Base-by-base conservation (phyloP, 2,113 vertebrate genomes). In the Hippocampus zosterae region DNA sequence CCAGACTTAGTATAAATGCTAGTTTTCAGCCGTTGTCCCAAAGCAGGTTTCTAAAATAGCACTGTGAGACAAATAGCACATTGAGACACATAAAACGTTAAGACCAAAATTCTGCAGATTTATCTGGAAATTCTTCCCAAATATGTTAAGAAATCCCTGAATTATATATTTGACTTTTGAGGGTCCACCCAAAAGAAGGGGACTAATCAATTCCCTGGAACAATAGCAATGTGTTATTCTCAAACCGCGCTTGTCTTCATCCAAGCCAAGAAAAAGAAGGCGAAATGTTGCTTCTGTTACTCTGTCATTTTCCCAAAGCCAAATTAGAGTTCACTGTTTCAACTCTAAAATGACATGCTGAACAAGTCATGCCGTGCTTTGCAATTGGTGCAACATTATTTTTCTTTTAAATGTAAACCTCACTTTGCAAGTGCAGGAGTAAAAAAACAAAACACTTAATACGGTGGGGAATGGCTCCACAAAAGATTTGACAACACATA, bases 401-500 rank as follows among this genome's bases (percentile, higher is more conserved):
- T 23, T 23, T 23, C 27, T 57, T 57, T 27, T 66, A 53, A 64
- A 55, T 73, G 64, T 60, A 65, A 69, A 75, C 66, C 57, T 62
- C 71, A 69, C 73, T 64, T 74, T 68, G 40, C 48, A 65, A 46
- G 27, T 29, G 40, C 63, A 70, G 21, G 12, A n/a, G 1, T 23
- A 25, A 25, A 57, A 29, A 60, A 66, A 68, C 42, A 62, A 33
- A 27, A 0, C 19, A 29, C 23, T 33, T n/a, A 21, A 59, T 80
- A 46, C 59, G 64, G 52, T 71, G 56, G 69, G 62, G 69, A 79
- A 76, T 75, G 69, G 73, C 65, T 80, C 72, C 65, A 48, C 67
- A 79, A 83, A 81, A 79, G 68, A 68, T 52, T 9, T 19, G 59
- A 66, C 19, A 21, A 46, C 56, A 42, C 25, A 59, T 71, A 12